A percentile compares a stretch with the other conserved stretches of the same genome.
These are phyloP conservation scores for Papilio xuthus DNA, from an alignment of 1,140 invertebrate genomes.

Conservation along the genomic window DNA sequence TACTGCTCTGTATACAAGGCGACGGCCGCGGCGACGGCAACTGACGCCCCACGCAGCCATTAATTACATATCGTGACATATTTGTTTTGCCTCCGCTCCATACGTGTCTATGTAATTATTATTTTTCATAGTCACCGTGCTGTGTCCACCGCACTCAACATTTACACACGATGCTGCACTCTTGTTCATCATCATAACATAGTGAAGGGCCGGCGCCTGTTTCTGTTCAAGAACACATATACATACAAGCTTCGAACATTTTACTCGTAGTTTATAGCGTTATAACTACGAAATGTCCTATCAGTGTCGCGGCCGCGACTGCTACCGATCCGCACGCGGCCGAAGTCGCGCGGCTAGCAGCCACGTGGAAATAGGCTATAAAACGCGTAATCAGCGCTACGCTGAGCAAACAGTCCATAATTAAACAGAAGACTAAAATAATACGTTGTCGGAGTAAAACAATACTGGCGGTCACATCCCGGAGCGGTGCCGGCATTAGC, in stretches of 20 bases:
- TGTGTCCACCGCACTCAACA: not conserved
- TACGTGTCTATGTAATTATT: not conserved
- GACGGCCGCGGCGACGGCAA: too few species aligned
- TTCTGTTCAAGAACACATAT: too few species aligned
- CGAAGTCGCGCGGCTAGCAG: not conserved
- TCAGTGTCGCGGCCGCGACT: not conserved
- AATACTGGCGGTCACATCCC: not conserved
- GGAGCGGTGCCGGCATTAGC: constrained; percentile 12
- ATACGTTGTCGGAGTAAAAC: constrained; percentile 1
- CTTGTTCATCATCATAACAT: too few species aligned
- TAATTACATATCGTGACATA: not conserved
- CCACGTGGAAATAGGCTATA: not conserved
- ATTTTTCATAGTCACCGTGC: not conserved
- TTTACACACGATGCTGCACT: not conserved
- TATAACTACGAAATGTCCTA: too few species aligned
- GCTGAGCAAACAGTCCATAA: not conserved
- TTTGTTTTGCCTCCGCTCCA: constrained; percentile 9
- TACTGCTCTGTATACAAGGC: too few species aligned
- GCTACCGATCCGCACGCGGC: not conserved
- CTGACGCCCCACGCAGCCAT: not conserved
- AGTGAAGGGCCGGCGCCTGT: too few species aligned
- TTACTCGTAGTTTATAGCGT: too few species aligned
- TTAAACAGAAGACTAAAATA: constrained; percentile 4
- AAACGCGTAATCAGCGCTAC: not conserved
- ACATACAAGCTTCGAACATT: too few species aligned